Conservation (phyloP, 2,888 invertebrate genomes). For the Neocrepidodera transversa region DNA sequence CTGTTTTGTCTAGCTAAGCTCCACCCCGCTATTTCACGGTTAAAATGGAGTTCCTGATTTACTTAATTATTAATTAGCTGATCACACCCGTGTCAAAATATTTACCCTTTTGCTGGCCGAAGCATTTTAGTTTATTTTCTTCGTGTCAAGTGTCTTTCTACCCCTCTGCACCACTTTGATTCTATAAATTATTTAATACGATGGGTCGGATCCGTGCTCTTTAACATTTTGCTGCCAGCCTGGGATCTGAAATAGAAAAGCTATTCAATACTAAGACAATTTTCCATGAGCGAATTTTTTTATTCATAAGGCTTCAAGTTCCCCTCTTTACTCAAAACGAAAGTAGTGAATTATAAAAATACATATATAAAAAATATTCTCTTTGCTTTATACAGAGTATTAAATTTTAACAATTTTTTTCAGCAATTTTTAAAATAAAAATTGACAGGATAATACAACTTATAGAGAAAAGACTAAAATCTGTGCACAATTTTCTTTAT, state of each 20-base stretch:
- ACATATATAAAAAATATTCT: too few relatives aligned
- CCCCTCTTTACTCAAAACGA: too few relatives aligned
- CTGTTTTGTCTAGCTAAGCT: constrained; percentile 47
- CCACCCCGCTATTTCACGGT: constrained; percentile 51
- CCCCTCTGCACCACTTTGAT: constrained; percentile 22
- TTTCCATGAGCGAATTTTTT: too few relatives aligned
- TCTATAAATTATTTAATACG: constrained; percentile 31
- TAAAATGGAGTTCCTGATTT: constrained; percentile 52
- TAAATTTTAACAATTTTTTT: too few relatives aligned
- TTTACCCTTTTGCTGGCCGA: constrained; percentile 43
- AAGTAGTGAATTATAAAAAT: too few relatives aligned
- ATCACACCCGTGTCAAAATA: constrained; percentile 51
- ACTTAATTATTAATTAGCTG: constrained; percentile 53
- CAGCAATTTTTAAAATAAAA: too few relatives aligned
- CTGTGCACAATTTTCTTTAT: too few relatives aligned
- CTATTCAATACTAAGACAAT: too few relatives aligned
- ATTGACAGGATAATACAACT: too few relatives aligned
- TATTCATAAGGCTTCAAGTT: too few relatives aligned
- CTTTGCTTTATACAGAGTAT: too few relatives aligned
- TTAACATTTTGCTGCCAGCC: background rate
- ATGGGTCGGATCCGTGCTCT: constrained; percentile 8
- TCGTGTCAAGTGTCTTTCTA: constrained; percentile 27
- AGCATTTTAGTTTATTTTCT: constrained; percentile 41
- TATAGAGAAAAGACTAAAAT: too few relatives aligned
- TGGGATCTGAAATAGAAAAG: background rate